Evolutionary conservation across 2,888 invertebrate species (phyloP), one percentile per base, ranked within the genome.

Genomic region (Slavum lentiscoides): DNA sequence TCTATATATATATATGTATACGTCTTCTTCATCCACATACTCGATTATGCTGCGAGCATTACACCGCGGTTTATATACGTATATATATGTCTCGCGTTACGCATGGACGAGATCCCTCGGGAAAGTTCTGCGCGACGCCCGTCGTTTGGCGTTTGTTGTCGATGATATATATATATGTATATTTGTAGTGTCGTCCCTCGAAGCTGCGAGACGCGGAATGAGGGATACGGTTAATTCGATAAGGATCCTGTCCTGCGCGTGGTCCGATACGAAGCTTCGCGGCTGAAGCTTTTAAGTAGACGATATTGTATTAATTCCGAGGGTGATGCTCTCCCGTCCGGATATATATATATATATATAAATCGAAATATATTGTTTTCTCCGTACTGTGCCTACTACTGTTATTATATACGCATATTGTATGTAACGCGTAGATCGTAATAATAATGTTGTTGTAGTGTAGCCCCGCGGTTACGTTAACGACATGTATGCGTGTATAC

Each of bases 71-170:
- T 13, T 30, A 30, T 61, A 13, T 15, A 5, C n/a, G 39, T 13
- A 13, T 1, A 3, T 13, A 21, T 43, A 61, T 43, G 30, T 62
- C 21, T 21, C 19, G 21, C 15, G 30, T 30, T 23, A 30, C 1
- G 17, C 21, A 17, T 21, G n/a, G 21, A 30, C 4, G 66, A 37
- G 30, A 30, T 58, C 74, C 66, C 74, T 15, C 15, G 74, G 74
- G 74, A 74, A 74, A 66, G 74, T 58, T 74, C 55, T 19, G 53
- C 69, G 53, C 61, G 62, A 53, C 62, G 30, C 21, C 53, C 4
- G 30, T 30, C 62, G 74, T 61, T 73, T n/a, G 74, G 49, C 74
- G 74, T 74, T 74, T 64, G 74, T 53, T 37, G 30, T 61, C 61
- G 13, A n/a, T 30, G 30, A 30, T 30, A 30, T 30, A 30, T 30